Percentiles rank a stretch among this genome's conserved stretches.
Evolutionary conservation across 2,888 invertebrate genomes (phyloP).

Genomic region (Acronicta aceris): DNA sequence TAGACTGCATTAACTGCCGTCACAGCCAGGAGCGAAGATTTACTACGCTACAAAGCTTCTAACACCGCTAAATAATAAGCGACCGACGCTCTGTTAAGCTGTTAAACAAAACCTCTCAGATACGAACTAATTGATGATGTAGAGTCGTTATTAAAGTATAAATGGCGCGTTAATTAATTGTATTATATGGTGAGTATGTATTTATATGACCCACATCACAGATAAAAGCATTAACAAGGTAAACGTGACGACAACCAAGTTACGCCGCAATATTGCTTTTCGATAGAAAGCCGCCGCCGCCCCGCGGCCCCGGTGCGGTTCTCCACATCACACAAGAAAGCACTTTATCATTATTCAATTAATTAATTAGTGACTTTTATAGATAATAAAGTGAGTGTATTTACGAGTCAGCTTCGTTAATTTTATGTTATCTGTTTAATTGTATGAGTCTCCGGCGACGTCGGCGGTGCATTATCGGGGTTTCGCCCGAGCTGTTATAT

Average conservation of each 20-base stretch:
- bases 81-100: conserved; percentile 18
- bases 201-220: conserved; percentile 65
- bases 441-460: conserved; percentile 75
- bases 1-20: conserved; percentile 84
- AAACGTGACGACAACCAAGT: conserved; percentile 73
- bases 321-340: conserved; percentile 71
- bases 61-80: conserved; percentile 67
- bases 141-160: conserved; percentile 26
- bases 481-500: conserved; percentile 60
- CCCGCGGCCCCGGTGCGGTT: conserved; percentile 25
- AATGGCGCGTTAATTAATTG: conserved; percentile 61
- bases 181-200: conserved; percentile 60
- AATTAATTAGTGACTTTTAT: conserved; percentile 88
- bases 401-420: conserved; percentile 85
- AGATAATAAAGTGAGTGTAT: conserved; percentile 85
- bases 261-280: conserved; percentile 70
- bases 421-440: conserved; percentile 86
- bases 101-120: conserved; percentile 43
- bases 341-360: conserved; percentile 87
- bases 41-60: conserved; percentile 72
- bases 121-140: conserved; percentile 35
- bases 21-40: conserved; percentile 75
- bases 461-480: conserved; percentile 62
- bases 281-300: conserved; percentile 55
- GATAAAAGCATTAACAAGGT: conserved; percentile 71